Percentiles rank a stretch among this genome's conserved stretches.
Conservation (phyloP, 2,888 invertebrate genomes). For the Lysandra bellargus region DNA sequence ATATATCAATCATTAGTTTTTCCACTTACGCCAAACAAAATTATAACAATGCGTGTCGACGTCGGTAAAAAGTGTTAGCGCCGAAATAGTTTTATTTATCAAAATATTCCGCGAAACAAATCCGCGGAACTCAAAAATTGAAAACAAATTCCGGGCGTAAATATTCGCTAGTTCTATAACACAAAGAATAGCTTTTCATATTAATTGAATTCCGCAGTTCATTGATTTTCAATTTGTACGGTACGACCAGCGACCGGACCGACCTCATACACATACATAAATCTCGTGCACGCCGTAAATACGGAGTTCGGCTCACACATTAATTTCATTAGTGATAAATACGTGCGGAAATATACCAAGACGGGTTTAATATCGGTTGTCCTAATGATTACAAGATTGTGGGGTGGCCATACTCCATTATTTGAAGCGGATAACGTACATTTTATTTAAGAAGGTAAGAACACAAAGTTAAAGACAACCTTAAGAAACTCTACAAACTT, state of each 20-base stretch:
- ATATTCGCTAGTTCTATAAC: constrained; percentile 38
- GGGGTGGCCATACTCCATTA: no score
- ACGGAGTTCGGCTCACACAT: constrained; percentile 34
- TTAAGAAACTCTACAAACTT: no score
- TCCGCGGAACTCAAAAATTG: not conserved
- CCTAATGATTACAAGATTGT: not conserved
- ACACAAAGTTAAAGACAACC: no score
- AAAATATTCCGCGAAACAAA: constrained; percentile 9
- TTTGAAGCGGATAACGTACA: no score
- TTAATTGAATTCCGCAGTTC: constrained; percentile 70
- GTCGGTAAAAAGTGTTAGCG: not conserved
- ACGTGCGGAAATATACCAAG: constrained; percentile 20
- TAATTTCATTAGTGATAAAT: constrained; percentile 28
- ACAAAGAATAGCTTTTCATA: constrained; percentile 69
- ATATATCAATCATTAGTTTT: not conserved
- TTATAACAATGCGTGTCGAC: not conserved
- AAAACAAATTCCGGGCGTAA: constrained; percentile 12
- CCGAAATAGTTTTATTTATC: not conserved
- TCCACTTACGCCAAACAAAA: not conserved
- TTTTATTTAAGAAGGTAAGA: no score
- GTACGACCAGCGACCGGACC: constrained; percentile 53
- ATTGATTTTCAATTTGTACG: constrained; percentile 77
- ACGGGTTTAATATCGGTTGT: constrained; percentile 11
- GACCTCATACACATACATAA: constrained; percentile 58
- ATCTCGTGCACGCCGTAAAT: constrained; percentile 51